phyloP scores from a whole-genome alignment of 2,888 invertebrate genomes.

The Galerucella pusilla region DNA sequence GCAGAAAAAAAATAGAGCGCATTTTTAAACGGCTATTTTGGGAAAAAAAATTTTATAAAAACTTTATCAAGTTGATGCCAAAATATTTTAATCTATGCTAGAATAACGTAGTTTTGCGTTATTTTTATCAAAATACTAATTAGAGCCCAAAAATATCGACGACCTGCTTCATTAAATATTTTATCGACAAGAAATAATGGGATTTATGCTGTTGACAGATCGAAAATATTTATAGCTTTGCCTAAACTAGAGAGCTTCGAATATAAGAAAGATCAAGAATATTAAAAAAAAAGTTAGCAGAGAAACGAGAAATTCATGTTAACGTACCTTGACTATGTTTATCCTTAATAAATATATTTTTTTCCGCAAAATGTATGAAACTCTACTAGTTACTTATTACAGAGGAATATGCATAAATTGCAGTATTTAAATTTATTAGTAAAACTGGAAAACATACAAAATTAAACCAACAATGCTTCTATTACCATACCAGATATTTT shows the following conservation, averaged over 20 bases:
- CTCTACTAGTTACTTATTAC: slow-evolving; percentile 41
- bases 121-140: neutral
- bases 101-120: no score
- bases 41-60: no score
- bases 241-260: slow-evolving; percentile 44
- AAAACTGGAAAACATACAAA: slow-evolving; percentile 4
- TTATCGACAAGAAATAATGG: neutral
- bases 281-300: slow-evolving; percentile 40
- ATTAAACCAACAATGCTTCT: no score
- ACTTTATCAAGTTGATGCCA: no score
- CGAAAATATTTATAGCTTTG: slow-evolving; percentile 36
- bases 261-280: slow-evolving; percentile 39
- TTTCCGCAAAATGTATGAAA: slow-evolving; percentile 27
- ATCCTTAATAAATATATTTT: slow-evolving; percentile 25
- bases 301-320: slow-evolving; percentile 38
- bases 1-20: no score
- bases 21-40: no score
- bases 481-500: no score
- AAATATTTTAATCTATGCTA: no score
- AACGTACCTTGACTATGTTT: slow-evolving; percentile 41
- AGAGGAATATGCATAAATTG: slow-evolving; percentile 33
- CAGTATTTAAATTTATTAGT: slow-evolving; percentile 17
- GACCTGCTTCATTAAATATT: neutral
- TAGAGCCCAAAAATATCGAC: neutral
- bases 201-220: slow-evolving; percentile 30